These are phyloP conservation scores for Pasiphila rectangulata DNA, from an alignment of 2,888 invertebrate genomes.

Conservation along the genomic window DNA sequence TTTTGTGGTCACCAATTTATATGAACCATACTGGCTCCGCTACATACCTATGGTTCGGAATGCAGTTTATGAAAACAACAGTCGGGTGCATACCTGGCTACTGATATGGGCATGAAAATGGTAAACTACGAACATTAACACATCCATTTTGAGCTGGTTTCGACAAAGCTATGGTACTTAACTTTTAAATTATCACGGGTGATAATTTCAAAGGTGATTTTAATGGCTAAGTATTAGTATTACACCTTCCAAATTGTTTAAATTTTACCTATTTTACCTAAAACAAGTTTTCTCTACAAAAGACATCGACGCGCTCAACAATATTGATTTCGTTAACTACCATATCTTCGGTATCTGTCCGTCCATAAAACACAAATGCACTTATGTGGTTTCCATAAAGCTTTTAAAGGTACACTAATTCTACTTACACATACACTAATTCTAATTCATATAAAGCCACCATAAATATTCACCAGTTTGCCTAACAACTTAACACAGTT, in stretches of 20 bases:
- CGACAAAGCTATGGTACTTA: not conserved
- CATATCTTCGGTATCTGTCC: too few species aligned
- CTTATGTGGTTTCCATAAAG: not conserved
- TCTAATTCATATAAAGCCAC: not conserved
- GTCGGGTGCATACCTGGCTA: constrained; percentile 31
- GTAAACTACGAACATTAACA: constrained; percentile 44
- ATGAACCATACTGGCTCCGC: constrained; percentile 20
- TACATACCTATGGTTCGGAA: constrained; percentile 24
- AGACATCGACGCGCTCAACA: constrained; percentile 6
- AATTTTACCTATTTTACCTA: too few species aligned
- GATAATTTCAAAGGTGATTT: too few species aligned
- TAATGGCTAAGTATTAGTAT: too few species aligned
- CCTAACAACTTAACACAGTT: constrained; percentile 3
- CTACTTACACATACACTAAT: not conserved
- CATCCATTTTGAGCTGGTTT: constrained; percentile 41
- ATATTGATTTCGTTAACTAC: too few species aligned
- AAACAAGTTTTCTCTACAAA: not conserved
- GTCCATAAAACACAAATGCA: too few species aligned
- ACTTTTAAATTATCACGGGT: too few species aligned
- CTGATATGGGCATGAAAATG: constrained; percentile 43
- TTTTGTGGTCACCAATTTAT: constrained; percentile 29
- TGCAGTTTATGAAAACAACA: constrained; percentile 31
- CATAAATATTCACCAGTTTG: not conserved
- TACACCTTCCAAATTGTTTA: too few species aligned
- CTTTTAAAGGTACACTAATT: not conserved